Conservation (phyloP, 2,113 vertebrate species). For the Myiopsitta monachus region DNA sequence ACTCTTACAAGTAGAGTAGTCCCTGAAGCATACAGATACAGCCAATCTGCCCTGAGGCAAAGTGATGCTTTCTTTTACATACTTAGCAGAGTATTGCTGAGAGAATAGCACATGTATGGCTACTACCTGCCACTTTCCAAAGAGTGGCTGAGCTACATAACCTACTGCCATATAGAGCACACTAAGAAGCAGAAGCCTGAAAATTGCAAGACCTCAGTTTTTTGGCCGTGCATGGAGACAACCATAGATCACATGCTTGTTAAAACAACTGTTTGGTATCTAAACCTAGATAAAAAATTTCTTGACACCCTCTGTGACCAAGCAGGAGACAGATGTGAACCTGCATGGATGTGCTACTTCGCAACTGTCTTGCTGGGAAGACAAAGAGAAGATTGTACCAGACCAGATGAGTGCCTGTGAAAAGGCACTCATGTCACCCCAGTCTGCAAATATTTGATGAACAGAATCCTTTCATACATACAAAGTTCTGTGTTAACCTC, state of each 20-base stretch:
- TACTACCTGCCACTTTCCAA: not conserved
- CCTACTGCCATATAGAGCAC: not conserved
- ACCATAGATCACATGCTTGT: not conserved
- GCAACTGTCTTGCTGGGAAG: not conserved
- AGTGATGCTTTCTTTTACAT: not conserved
- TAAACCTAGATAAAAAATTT: not conserved
- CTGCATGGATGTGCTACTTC: rapidly evolving
- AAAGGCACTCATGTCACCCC: not conserved
- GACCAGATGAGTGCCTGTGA: rapidly evolving
- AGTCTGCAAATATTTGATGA: not conserved
- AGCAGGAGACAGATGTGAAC: not conserved
- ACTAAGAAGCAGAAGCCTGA: not conserved
- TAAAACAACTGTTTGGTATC: not conserved
- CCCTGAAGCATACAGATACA: not conserved
- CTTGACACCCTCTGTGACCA: not conserved
- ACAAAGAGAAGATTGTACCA: not conserved
- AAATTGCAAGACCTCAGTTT: not conserved
- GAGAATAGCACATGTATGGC: not conserved
- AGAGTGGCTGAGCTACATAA: not conserved
- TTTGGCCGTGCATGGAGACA: not conserved
- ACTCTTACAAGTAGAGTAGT: not conserved
- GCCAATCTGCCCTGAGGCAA: not conserved
- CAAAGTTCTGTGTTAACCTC: not conserved
- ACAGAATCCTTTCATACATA: not conserved
- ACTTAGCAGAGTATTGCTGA: not conserved